Conservation (phyloP, 1,140 invertebrate species). For the Gerris buenoi region DNA sequence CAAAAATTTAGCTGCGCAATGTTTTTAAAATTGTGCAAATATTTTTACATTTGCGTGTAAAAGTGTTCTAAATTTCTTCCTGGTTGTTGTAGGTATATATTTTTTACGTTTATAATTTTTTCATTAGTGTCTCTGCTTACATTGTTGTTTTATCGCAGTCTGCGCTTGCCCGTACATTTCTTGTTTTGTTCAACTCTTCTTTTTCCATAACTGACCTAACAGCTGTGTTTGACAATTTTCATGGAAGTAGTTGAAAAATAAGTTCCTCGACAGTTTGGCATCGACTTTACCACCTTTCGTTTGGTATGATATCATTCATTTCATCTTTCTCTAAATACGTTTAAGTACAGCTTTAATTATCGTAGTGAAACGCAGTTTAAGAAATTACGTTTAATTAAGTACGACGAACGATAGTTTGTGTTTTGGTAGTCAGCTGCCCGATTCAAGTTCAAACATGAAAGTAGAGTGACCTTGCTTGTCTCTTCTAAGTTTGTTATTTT, state of each 20-base stretch:
- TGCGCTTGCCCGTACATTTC: not conserved
- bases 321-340: too few relatives aligned
- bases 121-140: not conserved
- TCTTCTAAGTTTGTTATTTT: not conserved
- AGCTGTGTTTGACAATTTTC: not conserved
- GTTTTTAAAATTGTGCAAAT: not conserved
- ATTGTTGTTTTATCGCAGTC: too few relatives aligned
- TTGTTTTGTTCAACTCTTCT: not conserved
- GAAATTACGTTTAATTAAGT: too few relatives aligned
- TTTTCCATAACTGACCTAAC: not conserved
- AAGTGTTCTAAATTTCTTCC: too few relatives aligned
- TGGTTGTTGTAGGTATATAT: too few relatives aligned
- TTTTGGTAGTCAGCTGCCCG: slow-evolving; percentile 11
- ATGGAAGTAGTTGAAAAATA: too few relatives aligned
- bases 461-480: slow-evolving; percentile 7
- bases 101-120: not conserved
- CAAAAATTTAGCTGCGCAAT: not conserved
- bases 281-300: too few relatives aligned
- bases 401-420: slow-evolving; percentile 2
- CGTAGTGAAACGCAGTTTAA: too few relatives aligned
- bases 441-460: slow-evolving; percentile 8
- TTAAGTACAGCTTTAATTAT: too few relatives aligned
- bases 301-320: too few relatives aligned
- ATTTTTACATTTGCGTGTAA: not conserved
- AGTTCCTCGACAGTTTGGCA: too few relatives aligned